phyloP scores from a whole-genome alignment of 2,888 invertebrate species.

The Ariolimax columbianus region DNA sequence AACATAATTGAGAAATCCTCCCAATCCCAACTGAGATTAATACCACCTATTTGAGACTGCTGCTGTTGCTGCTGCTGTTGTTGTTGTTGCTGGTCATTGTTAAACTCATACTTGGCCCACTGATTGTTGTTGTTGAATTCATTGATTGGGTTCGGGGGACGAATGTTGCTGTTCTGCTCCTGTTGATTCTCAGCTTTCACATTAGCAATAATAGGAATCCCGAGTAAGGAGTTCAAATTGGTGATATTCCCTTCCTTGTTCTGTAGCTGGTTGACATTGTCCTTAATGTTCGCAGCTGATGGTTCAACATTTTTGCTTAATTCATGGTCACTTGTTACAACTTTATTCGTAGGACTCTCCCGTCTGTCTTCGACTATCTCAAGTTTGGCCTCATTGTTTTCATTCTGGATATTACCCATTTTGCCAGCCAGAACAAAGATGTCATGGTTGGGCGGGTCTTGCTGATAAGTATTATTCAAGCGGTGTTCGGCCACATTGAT shows the following conservation, averaged over 20 bases:
- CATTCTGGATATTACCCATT: not conserved
- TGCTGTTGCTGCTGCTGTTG: conserved; percentile 33
- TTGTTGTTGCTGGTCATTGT: not conserved
- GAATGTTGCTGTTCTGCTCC: not conserved
- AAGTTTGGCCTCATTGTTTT: not conserved
- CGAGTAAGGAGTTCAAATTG: not conserved
- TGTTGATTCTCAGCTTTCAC: not conserved
- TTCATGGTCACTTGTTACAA: not conserved
- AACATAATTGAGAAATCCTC: conserved; percentile 73
- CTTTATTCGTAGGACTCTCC: too few relatives aligned
- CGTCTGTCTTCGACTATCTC: not conserved
- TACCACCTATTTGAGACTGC: conserved; percentile 52
- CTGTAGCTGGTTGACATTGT: not conserved
- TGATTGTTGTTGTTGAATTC: not conserved
- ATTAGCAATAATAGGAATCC: not conserved
- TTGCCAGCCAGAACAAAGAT: not conserved
- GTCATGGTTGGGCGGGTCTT: not conserved
- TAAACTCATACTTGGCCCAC: conserved; percentile 25
- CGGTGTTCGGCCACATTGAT: not conserved
- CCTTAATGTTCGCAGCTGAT: too few relatives aligned
- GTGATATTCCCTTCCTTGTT: not conserved
- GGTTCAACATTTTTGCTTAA: not conserved
- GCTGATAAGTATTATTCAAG: not conserved
- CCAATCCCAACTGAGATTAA: conserved; percentile 70
- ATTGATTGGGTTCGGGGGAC: not conserved